A percentile compares a stretch with the other conserved stretches of the same genome.
phyloP scores from a whole-genome alignment of 2,797 vertebrate genomes.

The Pelochelys cantorii region DNA sequence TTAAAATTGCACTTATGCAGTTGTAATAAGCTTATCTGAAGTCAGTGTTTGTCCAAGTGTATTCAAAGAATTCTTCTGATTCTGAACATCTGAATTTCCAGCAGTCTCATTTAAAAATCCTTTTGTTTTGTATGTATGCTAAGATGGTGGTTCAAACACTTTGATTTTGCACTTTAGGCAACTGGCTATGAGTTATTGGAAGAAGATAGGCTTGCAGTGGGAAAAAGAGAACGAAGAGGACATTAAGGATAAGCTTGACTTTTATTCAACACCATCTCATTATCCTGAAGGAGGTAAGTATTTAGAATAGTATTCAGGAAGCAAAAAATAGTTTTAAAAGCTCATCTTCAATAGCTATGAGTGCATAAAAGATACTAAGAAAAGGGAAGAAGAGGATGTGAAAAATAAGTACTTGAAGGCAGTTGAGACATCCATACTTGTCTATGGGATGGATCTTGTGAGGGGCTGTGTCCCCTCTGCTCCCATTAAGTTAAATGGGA shows the following conservation, averaged over 20 bases:
- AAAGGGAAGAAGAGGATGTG: accelerated
- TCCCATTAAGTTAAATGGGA: neutral
- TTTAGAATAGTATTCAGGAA: neutral
- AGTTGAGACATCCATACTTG: neutral
- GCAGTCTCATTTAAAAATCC: neutral
- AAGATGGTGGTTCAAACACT: neutral
- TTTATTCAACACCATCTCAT: conserved; percentile 81
- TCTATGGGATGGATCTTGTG: neutral
- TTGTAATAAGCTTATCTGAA: neutral
- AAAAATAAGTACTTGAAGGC: neutral
- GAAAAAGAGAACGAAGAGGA: conserved; percentile 95
- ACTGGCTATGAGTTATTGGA: conserved; percentile 88
- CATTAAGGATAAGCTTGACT: conserved; percentile 97
- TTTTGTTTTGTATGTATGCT: neutral
- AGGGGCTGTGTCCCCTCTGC: neutral
- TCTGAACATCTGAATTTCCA: neutral
- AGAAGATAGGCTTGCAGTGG: conserved; percentile 91
- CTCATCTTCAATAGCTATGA: neutral
- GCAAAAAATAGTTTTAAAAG: neutral
- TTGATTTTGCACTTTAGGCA: conserved; percentile 77
- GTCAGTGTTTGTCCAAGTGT: neutral
- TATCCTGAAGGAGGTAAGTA: conserved; percentile 90
- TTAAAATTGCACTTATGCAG: neutral
- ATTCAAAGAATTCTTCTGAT: neutral
- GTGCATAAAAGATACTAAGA: neutral